Percentiles rank a stretch among this genome's conserved stretches.
Conservation (phyloP, 2,113 vertebrate genomes). For the Phoxinus phoxinus region DNA sequence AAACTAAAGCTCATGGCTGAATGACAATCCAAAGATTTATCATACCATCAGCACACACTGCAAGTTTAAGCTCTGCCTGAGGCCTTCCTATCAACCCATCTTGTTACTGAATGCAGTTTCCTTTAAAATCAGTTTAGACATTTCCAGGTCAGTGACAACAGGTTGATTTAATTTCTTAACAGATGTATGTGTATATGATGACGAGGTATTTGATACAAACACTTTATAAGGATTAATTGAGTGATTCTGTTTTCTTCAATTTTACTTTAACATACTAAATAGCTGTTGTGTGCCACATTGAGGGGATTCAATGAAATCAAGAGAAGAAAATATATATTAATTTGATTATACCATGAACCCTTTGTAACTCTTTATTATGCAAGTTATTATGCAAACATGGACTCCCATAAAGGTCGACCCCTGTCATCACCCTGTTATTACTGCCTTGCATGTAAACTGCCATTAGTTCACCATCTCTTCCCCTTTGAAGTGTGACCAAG, state of each 20-base stretch:
- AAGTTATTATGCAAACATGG: background rate
- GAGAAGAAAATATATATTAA: background rate
- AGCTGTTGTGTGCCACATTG: background rate
- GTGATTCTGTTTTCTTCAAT: background rate
- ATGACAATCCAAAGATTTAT: slow-evolving; percentile 54
- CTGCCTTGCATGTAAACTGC: background rate
- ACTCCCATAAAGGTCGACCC: background rate
- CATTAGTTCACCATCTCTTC: slow-evolving; percentile 18
- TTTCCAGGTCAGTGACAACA: slow-evolving; percentile 27
- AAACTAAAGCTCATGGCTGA: slow-evolving; percentile 61
- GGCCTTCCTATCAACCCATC: background rate
- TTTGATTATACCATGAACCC: background rate
- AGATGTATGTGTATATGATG: background rate
- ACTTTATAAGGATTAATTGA: background rate
- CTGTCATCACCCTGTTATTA: slow-evolving; percentile 53
- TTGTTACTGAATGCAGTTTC: background rate
- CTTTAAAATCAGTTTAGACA: background rate
- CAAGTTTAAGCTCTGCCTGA: slow-evolving; percentile 44
- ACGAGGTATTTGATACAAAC: background rate
- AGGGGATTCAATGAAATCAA: background rate
- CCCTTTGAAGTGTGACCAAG: slow-evolving; percentile 1
- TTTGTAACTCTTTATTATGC: background rate
- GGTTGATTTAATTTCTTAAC: background rate
- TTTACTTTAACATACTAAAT: background rate
- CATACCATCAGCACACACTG: slow-evolving; percentile 51